phyloP scores from a whole-genome alignment of 2,113 vertebrate species.

The Prunella fulvescens region DNA sequence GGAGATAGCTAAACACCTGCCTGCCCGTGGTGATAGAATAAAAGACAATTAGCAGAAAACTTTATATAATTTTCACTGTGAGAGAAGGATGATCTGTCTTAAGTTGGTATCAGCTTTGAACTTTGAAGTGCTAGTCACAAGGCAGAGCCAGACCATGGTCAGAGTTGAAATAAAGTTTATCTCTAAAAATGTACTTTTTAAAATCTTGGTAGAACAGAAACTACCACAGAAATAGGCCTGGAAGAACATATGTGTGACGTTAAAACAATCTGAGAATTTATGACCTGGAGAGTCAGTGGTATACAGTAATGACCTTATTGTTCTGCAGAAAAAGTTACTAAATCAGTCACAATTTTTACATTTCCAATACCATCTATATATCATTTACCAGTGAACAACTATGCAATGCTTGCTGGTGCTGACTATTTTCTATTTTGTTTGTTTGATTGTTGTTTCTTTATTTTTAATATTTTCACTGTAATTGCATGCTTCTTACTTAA shows the following conservation, averaged over 20 bases:
- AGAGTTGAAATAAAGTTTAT: background rate
- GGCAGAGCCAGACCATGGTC: background rate
- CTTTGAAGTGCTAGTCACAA: background rate
- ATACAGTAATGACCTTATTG: background rate
- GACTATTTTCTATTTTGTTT: background rate
- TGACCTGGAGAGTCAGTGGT: background rate
- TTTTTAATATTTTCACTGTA: background rate
- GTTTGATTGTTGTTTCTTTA: background rate
- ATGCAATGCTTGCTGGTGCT: background rate
- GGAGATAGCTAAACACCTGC: background rate
- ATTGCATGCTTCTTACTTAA: background rate
- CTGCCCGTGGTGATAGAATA: background rate
- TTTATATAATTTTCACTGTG: background rate
- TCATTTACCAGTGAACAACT: background rate
- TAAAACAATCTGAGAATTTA: background rate
- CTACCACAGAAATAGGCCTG: background rate
- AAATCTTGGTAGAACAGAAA: background rate
- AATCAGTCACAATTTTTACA: background rate
- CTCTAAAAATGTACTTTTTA: background rate
- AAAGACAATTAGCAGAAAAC: background rate
- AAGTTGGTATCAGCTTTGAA: background rate
- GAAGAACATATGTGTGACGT: background rate
- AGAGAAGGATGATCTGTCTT: background rate
- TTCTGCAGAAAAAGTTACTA: background rate
- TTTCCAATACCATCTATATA: background rate